phyloP scores from a whole-genome alignment of 2,113 vertebrate species.

The Coregonus clupeaformis region DNA sequence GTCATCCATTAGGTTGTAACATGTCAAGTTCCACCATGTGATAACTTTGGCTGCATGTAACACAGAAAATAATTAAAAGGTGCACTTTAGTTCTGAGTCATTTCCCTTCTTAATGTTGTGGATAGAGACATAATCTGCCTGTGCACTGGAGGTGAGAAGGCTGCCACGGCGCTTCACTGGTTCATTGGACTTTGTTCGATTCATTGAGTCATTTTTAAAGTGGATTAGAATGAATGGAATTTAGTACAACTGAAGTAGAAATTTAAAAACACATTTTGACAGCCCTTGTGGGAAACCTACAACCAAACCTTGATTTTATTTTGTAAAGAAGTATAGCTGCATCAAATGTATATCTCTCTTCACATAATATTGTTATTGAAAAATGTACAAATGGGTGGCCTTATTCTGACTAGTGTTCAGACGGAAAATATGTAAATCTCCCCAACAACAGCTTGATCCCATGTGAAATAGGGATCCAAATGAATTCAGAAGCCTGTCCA shows the following conservation, averaged over 20 bases:
- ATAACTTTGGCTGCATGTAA: constrained; percentile 45
- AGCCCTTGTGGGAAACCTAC: constrained; percentile 11
- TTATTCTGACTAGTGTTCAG: neutral
- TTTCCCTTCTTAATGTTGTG: constrained; percentile 69
- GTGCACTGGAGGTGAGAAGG: constrained; percentile 33
- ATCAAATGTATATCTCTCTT: too few species aligned
- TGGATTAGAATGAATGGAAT: constrained; percentile 37
- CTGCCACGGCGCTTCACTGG: constrained; percentile 51
- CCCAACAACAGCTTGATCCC: neutral
- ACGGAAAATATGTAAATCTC: neutral
- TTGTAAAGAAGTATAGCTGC: neutral
- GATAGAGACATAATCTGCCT: constrained; percentile 57
- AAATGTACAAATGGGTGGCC: neutral
- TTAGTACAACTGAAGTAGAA: constrained; percentile 34
- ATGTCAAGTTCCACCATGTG: constrained; percentile 40
- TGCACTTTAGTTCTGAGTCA: constrained; percentile 69
- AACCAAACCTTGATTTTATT: neutral
- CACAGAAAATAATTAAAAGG: constrained; percentile 57
- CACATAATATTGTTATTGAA: too few species aligned
- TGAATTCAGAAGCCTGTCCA: neutral
- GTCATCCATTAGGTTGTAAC: constrained; percentile 53
- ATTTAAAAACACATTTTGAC: constrained; percentile 36
- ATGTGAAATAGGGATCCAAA: neutral
- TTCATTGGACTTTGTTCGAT: constrained; percentile 49
- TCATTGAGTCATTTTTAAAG: constrained; percentile 51